Evolutionary conservation across 2,113 vertebrate genomes (phyloP).

Genomic region (Alligator sinensis): DNA sequence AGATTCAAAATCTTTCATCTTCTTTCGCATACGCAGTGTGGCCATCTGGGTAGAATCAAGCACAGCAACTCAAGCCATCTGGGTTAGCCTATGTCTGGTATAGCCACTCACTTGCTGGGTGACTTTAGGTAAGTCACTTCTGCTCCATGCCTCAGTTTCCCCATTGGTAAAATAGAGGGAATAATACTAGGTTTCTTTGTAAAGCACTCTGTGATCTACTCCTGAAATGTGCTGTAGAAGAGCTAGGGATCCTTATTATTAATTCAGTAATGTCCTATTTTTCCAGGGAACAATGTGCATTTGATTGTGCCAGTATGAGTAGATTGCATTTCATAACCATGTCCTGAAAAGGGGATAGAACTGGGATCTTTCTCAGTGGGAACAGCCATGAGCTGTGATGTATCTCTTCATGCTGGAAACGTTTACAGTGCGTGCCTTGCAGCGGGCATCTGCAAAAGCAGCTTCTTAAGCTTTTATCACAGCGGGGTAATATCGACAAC

Average conservation of each 20-base stretch:
- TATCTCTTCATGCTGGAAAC: conserved; percentile 11
- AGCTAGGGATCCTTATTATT: not conserved
- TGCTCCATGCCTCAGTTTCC: conserved; percentile 29
- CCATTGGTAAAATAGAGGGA: not conserved
- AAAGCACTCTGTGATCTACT: not conserved
- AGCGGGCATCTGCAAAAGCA: conserved; percentile 57
- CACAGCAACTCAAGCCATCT: too few species aligned
- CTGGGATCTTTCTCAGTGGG: conserved; percentile 25
- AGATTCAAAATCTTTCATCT: too few species aligned
- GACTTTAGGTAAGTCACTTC: too few species aligned
- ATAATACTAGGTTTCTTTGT: not conserved
- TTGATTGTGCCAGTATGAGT: not conserved
- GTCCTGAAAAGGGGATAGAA: not conserved
- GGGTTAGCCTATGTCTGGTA: too few species aligned
- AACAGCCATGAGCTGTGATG: conserved; percentile 1
- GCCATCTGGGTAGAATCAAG: too few species aligned
- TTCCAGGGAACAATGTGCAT: not conserved
- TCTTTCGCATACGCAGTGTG: too few species aligned
- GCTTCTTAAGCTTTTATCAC: conserved; percentile 73
- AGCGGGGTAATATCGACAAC: conserved; percentile 53
- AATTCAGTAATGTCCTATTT: not conserved
- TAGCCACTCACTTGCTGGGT: too few species aligned
- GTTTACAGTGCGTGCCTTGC: conserved; percentile 17
- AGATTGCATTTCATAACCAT: not conserved
- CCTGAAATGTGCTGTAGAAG: not conserved